Conservation (phyloP, 2,797 vertebrate genomes). For the Malurus leucopterus region DNA sequence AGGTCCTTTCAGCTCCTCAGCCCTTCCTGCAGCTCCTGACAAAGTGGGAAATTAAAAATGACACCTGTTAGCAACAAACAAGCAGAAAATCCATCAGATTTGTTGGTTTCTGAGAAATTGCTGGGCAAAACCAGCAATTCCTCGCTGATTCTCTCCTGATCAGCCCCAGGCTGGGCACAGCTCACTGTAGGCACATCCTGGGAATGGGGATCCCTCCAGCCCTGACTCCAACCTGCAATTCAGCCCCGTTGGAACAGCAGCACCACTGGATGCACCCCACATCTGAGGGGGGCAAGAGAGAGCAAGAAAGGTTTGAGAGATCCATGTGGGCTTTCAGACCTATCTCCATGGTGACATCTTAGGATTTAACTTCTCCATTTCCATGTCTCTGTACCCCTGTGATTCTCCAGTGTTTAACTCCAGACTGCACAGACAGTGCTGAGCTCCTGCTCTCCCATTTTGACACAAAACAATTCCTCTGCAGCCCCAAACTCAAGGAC, state of each 20-base stretch:
- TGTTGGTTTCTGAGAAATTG: not conserved
- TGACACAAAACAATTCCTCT: no score
- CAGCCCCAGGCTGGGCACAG: accelerated
- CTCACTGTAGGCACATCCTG: accelerated
- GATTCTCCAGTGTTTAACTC: no score
- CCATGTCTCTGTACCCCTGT: no score
- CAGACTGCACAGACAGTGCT: no score
- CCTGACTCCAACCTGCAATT: no score
- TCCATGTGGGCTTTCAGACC: not conserved
- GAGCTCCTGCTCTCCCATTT: no score
- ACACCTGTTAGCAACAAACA: not conserved
- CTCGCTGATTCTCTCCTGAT: not conserved
- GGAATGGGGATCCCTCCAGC: not conserved
- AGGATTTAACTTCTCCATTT: no score
- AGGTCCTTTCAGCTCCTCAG: not conserved
- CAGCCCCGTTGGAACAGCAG: not conserved
- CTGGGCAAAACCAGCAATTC: not conserved
- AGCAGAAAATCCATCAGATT: not conserved
- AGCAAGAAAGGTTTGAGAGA: not conserved
- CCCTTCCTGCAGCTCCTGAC: not conserved
- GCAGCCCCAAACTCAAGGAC: no score
- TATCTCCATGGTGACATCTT: not conserved
- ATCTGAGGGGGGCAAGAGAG: not conserved
- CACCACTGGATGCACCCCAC: not conserved
- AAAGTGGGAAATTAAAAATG: not conserved